Percentiles rank a stretch among this genome's conserved stretches.
These are phyloP conservation scores for Tuberolachnus salignus DNA, from an alignment of 2,888 invertebrate genomes.

Conservation along the genomic window DNA sequence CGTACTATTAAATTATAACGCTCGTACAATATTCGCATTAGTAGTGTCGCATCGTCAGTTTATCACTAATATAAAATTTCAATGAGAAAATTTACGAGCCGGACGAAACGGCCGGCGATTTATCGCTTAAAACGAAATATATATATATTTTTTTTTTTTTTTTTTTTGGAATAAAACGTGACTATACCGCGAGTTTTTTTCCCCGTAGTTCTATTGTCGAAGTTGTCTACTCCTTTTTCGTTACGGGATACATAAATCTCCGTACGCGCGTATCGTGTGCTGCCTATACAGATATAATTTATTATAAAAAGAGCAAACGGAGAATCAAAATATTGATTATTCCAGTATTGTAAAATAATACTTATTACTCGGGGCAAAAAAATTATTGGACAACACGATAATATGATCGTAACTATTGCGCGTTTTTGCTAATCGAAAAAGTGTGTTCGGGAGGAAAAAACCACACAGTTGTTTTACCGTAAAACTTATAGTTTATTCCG, in stretches of 20 bases:
- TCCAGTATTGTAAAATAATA: too few relatives aligned
- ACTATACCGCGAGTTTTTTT: not conserved
- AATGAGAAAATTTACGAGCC: not conserved
- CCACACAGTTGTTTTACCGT: too few relatives aligned
- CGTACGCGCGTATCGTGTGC: not conserved
- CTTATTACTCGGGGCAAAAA: too few relatives aligned
- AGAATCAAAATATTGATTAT: too few relatives aligned
- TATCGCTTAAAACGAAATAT: not conserved
- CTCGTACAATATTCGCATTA: not conserved
- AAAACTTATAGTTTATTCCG: too few relatives aligned
- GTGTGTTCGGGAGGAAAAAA: too few relatives aligned
- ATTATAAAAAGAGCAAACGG: conserved; percentile 1
- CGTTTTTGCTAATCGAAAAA: too few relatives aligned
- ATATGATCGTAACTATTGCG: too few relatives aligned
- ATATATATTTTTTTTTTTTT: too few relatives aligned
- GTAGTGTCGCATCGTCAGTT: too few relatives aligned
- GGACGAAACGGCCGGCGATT: not conserved
- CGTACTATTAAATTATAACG: not conserved
- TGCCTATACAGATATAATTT: not conserved
- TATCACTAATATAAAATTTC: not conserved
- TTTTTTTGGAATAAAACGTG: not conserved
- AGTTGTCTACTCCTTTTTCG: conserved; percentile 1
- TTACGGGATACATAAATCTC: not conserved
- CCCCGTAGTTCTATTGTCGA: not conserved
- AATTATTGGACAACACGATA: too few relatives aligned